Base-by-base conservation (phyloP, 2,888 invertebrate genomes). In the Willowsia nigromaculata region DNA sequence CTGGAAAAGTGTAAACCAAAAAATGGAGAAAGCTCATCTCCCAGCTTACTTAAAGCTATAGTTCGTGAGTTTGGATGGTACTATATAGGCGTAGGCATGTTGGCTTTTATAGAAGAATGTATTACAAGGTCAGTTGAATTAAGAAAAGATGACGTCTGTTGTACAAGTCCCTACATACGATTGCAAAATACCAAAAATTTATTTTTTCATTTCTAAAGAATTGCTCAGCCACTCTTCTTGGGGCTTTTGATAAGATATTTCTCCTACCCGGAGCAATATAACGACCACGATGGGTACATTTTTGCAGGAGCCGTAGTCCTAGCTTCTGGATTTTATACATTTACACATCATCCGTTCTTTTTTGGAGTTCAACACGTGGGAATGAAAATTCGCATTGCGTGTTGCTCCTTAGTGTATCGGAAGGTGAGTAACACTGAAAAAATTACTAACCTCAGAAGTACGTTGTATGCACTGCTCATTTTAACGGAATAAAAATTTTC, bases 371-470 rank as follows among this genome's bases (percentile, higher is more conserved):
- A 94, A 89, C 96, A 97, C 93, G 95, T 96, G 68, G 98, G 98
- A 47, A 96, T 97, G 96, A 95, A 96, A 94, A 95, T 97, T 81
- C 95, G 98, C 91, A 96, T 97, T 0, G 97, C 97, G 0, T 96
- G 96, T 82, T 97, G 97, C 93, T 96, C 97, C 1, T 94, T 98
- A 13, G 95, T 98, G 84, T 98, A 97, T 93, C 96, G 97, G 94
- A 98, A 98, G 96, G 97, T n/a, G n/a, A n/a, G n/a, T n/a, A n/a
- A n/a, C n/a, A n/a, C n/a, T n/a, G n/a, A n/a, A n/a, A n/a, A n/a
- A n/a, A n/a, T n/a, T n/a, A n/a, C n/a, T 13, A 40, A 27, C 2
- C 11, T 59, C n/a, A 37, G 15, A 37, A 4, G 15, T 27, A 6
- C 27, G 30, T 37, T 82, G 88, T 62, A n/a, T 78, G 27, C 22